Conservation (phyloP, 2,797 vertebrate genomes). For the Petrocephalus sullivani region DNA sequence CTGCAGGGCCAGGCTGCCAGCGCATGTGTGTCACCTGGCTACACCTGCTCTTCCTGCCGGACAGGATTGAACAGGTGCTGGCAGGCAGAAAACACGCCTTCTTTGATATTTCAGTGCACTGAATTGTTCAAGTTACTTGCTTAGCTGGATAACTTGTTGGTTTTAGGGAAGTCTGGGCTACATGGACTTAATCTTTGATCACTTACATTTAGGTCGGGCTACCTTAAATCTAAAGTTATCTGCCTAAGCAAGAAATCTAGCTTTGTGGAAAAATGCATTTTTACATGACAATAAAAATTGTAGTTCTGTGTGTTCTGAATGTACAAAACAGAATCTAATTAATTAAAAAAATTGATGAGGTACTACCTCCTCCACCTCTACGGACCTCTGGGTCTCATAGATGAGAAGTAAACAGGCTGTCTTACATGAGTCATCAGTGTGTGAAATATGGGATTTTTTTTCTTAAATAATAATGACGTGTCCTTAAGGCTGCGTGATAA, state of each 20-base stretch:
- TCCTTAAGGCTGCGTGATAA: background rate
- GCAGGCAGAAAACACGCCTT: background rate
- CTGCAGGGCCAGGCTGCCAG: background rate
- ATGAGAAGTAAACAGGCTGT: background rate
- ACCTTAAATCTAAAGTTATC: no score
- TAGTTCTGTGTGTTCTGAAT: background rate
- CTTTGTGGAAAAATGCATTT: background rate
- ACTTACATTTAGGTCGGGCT: no score
- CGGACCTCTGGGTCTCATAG: background rate
- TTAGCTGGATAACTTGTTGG: background rate
- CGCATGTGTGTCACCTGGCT: background rate
- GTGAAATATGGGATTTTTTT: background rate
- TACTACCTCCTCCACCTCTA: background rate
- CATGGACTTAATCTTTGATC: no score
- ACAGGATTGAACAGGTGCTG: background rate
- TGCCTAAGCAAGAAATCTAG: no score
- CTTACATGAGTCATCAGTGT: background rate
- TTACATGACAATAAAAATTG: background rate
- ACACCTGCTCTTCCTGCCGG: background rate
- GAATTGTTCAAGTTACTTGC: background rate
- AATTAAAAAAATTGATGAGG: background rate
- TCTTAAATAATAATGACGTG: background rate
- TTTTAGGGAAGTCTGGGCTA: no score
- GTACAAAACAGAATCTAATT: background rate
- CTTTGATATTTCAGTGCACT: background rate